Evolutionary conservation across 2,888 invertebrate species (phyloP).

Genomic region (Cryptus armator): DNA sequence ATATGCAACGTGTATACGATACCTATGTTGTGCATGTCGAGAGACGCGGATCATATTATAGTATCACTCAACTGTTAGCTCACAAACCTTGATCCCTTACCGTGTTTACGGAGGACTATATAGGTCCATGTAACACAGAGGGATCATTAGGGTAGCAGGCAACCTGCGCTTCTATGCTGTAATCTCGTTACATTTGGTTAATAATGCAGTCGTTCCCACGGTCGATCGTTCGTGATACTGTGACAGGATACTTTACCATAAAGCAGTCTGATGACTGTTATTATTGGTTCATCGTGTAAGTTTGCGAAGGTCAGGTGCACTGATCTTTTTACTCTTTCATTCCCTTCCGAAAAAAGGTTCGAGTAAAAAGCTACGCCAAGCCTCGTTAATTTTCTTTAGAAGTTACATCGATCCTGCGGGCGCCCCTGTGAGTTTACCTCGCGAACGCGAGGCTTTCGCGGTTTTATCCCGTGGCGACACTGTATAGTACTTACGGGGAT

Average conservation of each 20-base stretch:
- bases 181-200: neutral
- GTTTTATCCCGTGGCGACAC: constrained; percentile 34
- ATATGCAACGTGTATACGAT: neutral
- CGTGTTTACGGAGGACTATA: neutral
- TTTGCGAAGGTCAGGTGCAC: neutral
- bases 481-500: constrained; percentile 59
- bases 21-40: neutral
- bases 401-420: neutral
- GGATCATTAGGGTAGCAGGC: too few relatives aligned
- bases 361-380: neutral
- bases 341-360: neutral
- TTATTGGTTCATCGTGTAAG: neutral
- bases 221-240: neutral
- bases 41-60: neutral
- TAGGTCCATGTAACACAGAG: neutral
- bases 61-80: neutral
- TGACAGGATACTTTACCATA: neutral
- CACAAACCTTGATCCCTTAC: neutral
- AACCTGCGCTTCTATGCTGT: neutral
- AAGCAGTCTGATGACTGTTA: neutral
- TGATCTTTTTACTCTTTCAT: neutral
- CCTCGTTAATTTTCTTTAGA: constrained; percentile 13
- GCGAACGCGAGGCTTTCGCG: neutral
- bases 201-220: neutral
- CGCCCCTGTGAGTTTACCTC: neutral